Conservation (phyloP, 2,888 invertebrate species). For the Morinoia aosen region DNA sequence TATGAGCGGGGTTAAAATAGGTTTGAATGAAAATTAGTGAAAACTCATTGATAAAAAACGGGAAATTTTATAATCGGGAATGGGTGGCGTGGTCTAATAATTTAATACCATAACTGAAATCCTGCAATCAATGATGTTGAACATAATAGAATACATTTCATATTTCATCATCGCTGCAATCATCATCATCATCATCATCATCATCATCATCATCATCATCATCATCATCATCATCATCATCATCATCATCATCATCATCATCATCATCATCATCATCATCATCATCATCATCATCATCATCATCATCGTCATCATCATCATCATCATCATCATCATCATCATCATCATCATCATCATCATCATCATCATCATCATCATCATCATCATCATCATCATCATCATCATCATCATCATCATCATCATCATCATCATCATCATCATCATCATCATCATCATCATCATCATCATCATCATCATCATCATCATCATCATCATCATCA, state of each 20-base stretch:
- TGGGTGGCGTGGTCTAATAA: no score
- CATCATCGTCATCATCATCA: conserved; percentile 40
- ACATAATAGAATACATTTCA: not conserved
- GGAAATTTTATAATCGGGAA: no score
- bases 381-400: conserved; percentile 54
- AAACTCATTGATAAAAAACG: no score
- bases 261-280: conserved; percentile 13
- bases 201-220: conserved; percentile 47
- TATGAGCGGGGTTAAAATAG: no score
- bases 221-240: conserved; percentile 45
- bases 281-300: conserved; percentile 52
- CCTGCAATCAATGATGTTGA: no score
- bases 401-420: conserved; percentile 41
- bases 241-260: conserved; percentile 26
- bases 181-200: conserved; percentile 49
- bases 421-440: conserved; percentile 19
- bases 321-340: conserved; percentile 48
- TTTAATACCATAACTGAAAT: no score
- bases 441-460: conserved; percentile 35
- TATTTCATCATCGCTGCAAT: conserved; percentile 17
- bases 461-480: conserved; percentile 43
- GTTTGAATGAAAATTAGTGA: no score
- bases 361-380: conserved; percentile 54
- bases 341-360: conserved; percentile 51
- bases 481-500: conserved; percentile 52